Evolutionary conservation across 37 sponge, comb jelly and placozoan species (phyloP).

Genomic region (Diacarnus erythraeanus): DNA sequence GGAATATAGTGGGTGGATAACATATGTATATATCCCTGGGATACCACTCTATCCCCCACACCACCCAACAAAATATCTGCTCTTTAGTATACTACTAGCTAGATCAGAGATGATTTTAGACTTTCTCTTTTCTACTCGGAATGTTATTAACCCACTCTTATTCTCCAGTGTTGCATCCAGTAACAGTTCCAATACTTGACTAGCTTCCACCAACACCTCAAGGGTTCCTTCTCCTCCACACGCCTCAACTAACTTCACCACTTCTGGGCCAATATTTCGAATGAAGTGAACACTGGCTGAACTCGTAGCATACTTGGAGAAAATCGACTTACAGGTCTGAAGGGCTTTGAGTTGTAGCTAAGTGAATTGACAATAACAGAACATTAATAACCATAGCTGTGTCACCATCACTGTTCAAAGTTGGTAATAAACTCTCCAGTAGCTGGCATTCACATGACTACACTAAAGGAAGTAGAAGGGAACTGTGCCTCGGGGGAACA

Average conservation of each 20-base stretch:
- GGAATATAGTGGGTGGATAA: neutral
- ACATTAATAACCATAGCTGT: no score
- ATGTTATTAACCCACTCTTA: constrained; percentile 37
- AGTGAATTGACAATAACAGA: no score
- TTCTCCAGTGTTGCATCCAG: constrained; percentile 22
- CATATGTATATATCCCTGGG: neutral
- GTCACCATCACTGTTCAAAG: no score
- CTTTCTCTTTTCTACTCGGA: no score
- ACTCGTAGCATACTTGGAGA: constrained; percentile 11
- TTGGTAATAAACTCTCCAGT: no score
- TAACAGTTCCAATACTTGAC: constrained; percentile 43
- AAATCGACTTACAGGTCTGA: constrained; percentile 44
- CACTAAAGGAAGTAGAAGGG: no score
- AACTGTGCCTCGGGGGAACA: no score
- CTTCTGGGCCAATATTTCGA: constrained; percentile 46
- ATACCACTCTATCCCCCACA: no score
- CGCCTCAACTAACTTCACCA: constrained; percentile 46
- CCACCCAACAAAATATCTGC: neutral
- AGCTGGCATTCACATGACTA: no score
- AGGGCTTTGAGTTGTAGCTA: constrained; percentile 62
- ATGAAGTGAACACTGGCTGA: constrained; percentile 40
- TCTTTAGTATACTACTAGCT: no score
- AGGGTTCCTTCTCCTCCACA: constrained; percentile 9
- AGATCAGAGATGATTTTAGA: neutral
- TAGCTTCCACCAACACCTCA: constrained; percentile 44